Percentiles rank a stretch among this genome's conserved stretches.
phyloP scores from a whole-genome alignment of 2,113 vertebrate species.

The Hymenochirus boettgeri region DNA sequence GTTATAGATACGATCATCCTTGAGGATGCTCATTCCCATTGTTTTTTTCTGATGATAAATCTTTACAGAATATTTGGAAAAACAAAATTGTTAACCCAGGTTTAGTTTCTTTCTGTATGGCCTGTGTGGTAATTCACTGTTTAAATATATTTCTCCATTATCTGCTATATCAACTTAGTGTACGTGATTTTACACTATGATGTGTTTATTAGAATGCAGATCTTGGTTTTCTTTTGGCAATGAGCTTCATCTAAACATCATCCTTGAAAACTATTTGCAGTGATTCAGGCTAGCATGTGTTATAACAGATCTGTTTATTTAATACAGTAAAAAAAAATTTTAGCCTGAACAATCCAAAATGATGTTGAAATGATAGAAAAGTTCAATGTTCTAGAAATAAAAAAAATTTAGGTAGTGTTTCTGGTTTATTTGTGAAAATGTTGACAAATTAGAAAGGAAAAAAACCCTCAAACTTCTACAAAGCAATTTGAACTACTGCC shows the following conservation, averaged over 20 bases:
- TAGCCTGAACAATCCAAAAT: constrained; percentile 29
- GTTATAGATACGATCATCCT: not conserved
- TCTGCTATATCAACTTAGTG: no score
- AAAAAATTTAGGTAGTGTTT: constrained; percentile 29
- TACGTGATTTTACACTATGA: no score
- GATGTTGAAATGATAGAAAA: constrained; percentile 32
- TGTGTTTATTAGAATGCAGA: no score
- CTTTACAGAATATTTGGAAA: constrained; percentile 8
- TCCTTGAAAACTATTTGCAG: no score
- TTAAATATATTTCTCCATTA: no score
- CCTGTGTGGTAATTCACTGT: no score
- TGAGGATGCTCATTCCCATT: not conserved
- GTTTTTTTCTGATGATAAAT: not conserved
- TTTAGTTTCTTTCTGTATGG: no score
- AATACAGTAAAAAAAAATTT: constrained; percentile 29
- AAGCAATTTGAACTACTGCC: constrained; percentile 22
- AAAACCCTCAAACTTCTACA: constrained; percentile 18
- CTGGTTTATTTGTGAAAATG: constrained; percentile 24
- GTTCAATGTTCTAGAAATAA: constrained; percentile 30
- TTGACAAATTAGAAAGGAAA: constrained; percentile 17
- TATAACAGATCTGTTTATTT: constrained; percentile 2
- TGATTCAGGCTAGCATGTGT: not conserved
- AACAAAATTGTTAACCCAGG: no score
- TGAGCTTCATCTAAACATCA: no score
- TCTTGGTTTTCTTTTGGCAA: no score